phyloP scores from a whole-genome alignment of 1,140 invertebrate genomes.

The Aphelinus atriplicis region DNA sequence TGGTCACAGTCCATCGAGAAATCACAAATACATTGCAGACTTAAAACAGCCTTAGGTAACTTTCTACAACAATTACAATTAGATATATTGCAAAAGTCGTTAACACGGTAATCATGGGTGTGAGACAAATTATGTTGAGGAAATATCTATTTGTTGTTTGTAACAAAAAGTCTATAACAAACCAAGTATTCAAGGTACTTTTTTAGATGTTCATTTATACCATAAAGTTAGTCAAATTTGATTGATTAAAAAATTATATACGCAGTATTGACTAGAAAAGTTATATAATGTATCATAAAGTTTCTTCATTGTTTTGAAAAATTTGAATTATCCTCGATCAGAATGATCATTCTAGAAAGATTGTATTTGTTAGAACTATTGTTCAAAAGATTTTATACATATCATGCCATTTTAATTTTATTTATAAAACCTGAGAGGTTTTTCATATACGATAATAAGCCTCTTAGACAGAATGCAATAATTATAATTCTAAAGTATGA shows the following conservation, averaged over 20 bases:
- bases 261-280: conserved; percentile 13
- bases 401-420: conserved; percentile 29
- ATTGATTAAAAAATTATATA: conserved; percentile 1
- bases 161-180: conserved; percentile 1
- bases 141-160: conserved; percentile 38
- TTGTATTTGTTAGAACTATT: conserved; percentile 6
- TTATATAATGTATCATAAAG: not conserved
- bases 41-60: conserved; percentile 67
- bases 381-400: conserved; percentile 33
- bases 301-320: conserved; percentile 10
- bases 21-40: conserved; percentile 81
- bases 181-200: conserved; percentile 8
- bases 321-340: not conserved
- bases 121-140: conserved; percentile 38
- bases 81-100: conserved; percentile 41
- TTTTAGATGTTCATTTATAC: conserved; percentile 3
- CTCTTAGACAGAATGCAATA: conserved; percentile 23
- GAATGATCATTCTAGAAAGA: conserved; percentile 2
- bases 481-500: conserved; percentile 29
- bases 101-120: conserved; percentile 29
- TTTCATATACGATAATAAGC: conserved; percentile 21
- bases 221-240: not conserved
- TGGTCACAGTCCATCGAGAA: conserved; percentile 86
- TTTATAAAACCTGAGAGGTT: conserved; percentile 26
- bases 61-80: conserved; percentile 58